Percentiles rank a stretch among this genome's conserved stretches.
Evolutionary conservation across 2,888 invertebrate genomes (phyloP).

Genomic region (Plagodis dolabraria): DNA sequence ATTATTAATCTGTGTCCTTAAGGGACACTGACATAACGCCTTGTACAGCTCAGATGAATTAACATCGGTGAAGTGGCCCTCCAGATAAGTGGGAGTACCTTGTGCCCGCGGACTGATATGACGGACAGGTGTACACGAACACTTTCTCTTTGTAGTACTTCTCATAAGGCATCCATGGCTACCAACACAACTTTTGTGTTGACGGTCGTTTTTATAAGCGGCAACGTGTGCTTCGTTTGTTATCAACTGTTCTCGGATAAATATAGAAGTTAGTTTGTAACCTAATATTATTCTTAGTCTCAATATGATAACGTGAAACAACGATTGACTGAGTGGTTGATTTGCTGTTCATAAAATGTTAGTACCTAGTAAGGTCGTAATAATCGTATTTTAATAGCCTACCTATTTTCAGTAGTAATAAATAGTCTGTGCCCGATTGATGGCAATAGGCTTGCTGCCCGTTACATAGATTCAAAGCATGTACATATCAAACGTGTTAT

Average conservation of each 20-base stretch:
- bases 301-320: no score
- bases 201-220: constrained; percentile 1
- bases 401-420: no score
- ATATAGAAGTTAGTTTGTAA: no score
- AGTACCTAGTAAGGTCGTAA: no score
- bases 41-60: constrained; percentile 10
- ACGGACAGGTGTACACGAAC: constrained; percentile 21
- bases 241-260: neutral
- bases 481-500: no score
- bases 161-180: constrained; percentile 23
- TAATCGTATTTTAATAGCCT: no score
- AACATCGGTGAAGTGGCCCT: constrained; percentile 18
- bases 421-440: no score
- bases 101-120: constrained; percentile 7
- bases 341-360: no score
- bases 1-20: constrained; percentile 1
- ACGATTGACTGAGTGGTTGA: no score
- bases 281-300: no score
- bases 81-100: constrained; percentile 6
- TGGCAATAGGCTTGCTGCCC: no score
- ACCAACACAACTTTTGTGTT: constrained; percentile 5
- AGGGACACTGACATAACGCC: neutral
- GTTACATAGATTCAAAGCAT: no score
- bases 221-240: constrained; percentile 1
- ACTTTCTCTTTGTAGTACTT: constrained; percentile 29